A percentile compares a stretch with the other conserved stretches of the same genome.
phyloP scores from a whole-genome alignment of 2,888 invertebrate genomes.

The Allophyes oxyacanthae region DNA sequence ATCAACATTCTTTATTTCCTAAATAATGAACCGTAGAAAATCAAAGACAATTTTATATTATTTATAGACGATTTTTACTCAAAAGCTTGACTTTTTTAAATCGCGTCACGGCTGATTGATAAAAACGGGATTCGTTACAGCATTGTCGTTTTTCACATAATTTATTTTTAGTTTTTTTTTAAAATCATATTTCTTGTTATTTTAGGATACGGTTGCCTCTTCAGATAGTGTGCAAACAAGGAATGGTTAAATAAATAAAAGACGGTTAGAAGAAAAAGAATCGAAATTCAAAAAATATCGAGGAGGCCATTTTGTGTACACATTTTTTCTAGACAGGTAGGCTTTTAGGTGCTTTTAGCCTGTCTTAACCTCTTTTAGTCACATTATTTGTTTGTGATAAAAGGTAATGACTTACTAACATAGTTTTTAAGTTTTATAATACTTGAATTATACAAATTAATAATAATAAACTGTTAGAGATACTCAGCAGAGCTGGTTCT shows the following conservation, averaged over 20 bases:
- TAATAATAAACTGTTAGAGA: no score
- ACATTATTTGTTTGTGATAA: no score
- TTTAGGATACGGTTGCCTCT: constrained; percentile 28
- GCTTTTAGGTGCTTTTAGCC: no score
- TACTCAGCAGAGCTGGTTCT: no score
- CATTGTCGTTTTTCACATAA: constrained; percentile 45
- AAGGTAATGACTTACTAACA: no score
- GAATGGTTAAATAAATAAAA: constrained; percentile 24
- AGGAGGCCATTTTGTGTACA: constrained; percentile 4
- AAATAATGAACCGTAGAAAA: constrained; percentile 29
- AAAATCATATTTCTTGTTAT: constrained; percentile 45
- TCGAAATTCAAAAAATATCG: constrained; percentile 8
- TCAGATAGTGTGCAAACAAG: constrained; percentile 32
- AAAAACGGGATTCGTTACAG: constrained; percentile 43
- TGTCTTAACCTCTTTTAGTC: no score
- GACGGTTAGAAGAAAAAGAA: neutral
- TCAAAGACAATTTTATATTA: constrained; percentile 19
- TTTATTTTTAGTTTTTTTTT: constrained; percentile 46
- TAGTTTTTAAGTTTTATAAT: no score
- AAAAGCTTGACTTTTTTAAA: constrained; percentile 38
- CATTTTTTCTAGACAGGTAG: neutral
- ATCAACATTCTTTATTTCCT: constrained; percentile 31
- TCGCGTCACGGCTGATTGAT: constrained; percentile 30
- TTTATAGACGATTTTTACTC: constrained; percentile 27
- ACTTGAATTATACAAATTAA: no score